phyloP scores from a whole-genome alignment of 2,113 vertebrate species.

The Channa maculata region DNA sequence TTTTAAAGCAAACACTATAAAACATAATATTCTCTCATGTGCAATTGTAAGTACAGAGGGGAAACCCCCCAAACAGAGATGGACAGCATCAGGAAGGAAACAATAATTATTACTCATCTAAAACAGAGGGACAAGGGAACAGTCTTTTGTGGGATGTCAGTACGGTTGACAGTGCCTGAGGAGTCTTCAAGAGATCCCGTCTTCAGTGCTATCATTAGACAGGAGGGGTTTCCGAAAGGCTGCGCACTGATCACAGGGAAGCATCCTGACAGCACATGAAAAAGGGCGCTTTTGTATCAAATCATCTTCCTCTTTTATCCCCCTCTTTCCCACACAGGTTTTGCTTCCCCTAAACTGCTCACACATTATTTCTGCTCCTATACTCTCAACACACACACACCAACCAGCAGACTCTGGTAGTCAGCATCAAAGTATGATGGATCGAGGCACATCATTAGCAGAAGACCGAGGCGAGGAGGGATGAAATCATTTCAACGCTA shows the following conservation, averaged over 20 bases:
- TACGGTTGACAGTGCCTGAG: constrained; percentile 53
- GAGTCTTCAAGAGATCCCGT: constrained; percentile 59
- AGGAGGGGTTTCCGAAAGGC: constrained; percentile 57
- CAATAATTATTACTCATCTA: constrained; percentile 50
- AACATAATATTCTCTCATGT: constrained; percentile 5
- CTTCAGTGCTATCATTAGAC: constrained; percentile 62
- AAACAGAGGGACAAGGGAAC: constrained; percentile 34
- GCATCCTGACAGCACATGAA: constrained; percentile 70
- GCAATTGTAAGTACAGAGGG: constrained; percentile 8
- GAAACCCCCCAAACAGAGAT: constrained; percentile 35
- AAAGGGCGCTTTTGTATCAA: constrained; percentile 60
- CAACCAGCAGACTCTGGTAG: constrained; percentile 29
- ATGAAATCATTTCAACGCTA: constrained; percentile 75
- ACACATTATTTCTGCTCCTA: constrained; percentile 25
- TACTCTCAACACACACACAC: constrained; percentile 23
- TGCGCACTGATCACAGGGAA: constrained; percentile 34
- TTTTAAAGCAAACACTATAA: constrained; percentile 5
- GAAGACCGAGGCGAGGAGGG: constrained; percentile 68
- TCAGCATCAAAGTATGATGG: constrained; percentile 78
- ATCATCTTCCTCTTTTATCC: constrained; percentile 14
- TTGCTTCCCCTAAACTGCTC: constrained; percentile 51
- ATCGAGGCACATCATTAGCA: constrained; percentile 76
- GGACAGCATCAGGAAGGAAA: constrained; percentile 34
- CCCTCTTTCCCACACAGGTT: not conserved
- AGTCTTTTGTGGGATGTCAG: constrained; percentile 55